A percentile compares a stretch with the other conserved stretches of the same genome.
Evolutionary conservation across 2,888 invertebrate species (phyloP).

Genomic region (Saturnia japonica): DNA sequence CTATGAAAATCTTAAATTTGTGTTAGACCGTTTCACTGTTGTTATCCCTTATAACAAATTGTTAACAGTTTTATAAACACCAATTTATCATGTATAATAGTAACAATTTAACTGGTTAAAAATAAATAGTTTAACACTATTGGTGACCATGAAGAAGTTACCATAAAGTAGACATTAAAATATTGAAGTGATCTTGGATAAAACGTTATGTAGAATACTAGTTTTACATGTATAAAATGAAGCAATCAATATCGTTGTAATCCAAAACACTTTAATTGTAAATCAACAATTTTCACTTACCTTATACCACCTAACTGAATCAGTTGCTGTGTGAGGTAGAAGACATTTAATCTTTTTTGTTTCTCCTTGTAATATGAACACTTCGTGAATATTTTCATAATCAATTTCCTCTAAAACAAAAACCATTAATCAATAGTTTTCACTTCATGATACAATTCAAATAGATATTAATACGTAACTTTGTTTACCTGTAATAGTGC

Average conservation of each 20-base stretch:
- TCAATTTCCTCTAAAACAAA: constrained; percentile 3
- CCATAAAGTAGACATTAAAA: too few species aligned
- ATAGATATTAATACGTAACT: background rate
- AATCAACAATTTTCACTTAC: background rate
- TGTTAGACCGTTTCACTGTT: too few species aligned
- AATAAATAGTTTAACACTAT: too few species aligned
- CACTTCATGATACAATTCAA: constrained; percentile 7
- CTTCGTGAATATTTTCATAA: background rate
- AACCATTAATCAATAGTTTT: background rate
- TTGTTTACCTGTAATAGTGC: constrained; percentile 24
- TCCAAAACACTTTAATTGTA: background rate
- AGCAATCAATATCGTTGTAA: background rate
- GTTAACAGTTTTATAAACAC: too few species aligned
- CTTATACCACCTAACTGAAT: background rate
- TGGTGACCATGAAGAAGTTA: too few species aligned
- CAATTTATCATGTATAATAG: too few species aligned
- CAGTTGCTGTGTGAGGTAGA: background rate
- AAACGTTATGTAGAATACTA: too few species aligned
- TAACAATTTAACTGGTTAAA: too few species aligned
- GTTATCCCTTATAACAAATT: too few species aligned
- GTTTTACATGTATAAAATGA: background rate
- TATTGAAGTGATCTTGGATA: too few species aligned
- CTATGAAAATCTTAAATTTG: too few species aligned
- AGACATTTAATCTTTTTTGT: constrained; percentile 7
- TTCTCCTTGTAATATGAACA: constrained; percentile 24